A percentile compares a stretch with the other conserved stretches of the same genome.
Conservation (phyloP, 2,113 vertebrate genomes). For the Heterotilapia buettikoferi region DNA sequence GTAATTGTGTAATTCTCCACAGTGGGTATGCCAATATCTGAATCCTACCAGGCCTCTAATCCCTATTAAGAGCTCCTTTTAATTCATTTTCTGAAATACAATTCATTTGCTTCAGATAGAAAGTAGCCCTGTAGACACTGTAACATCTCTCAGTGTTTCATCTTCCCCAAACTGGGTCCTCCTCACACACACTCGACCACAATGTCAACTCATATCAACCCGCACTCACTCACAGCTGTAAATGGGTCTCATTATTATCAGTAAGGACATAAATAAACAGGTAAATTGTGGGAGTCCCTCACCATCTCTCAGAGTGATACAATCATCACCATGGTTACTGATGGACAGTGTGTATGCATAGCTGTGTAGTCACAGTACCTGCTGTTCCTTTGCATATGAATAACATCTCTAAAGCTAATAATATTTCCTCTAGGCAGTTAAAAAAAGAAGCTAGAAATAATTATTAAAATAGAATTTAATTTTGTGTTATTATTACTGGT, state of each 20-base stretch:
- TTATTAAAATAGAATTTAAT: not conserved
- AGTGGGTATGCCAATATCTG: not conserved
- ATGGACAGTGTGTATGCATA: not conserved
- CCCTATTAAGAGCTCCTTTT: not conserved
- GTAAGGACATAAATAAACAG: slow-evolving; percentile 19
- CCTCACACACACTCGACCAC: not conserved
- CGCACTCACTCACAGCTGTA: not conserved
- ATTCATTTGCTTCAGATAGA: not conserved
- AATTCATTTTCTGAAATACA: not conserved
- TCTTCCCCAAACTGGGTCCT: not conserved
- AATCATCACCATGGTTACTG: slow-evolving; percentile 29
- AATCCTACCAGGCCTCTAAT: slow-evolving; percentile 10
- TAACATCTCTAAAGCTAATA: not conserved
- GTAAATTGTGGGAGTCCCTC: slow-evolving; percentile 8
- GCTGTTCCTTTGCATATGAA: not conserved
- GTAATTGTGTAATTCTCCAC: not conserved
- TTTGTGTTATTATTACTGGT: not conserved
- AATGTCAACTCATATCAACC: not conserved
- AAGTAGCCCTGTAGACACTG: not conserved
- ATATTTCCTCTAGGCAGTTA: not conserved
- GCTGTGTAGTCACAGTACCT: not conserved
- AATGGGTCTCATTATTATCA: not conserved
- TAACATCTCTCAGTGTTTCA: not conserved
- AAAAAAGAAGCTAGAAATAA: not conserved
- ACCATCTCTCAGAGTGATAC: not conserved